Evolutionary conservation across 2,797 vertebrate species (phyloP).

Genomic region (Pelodytes ibericus): DNA sequence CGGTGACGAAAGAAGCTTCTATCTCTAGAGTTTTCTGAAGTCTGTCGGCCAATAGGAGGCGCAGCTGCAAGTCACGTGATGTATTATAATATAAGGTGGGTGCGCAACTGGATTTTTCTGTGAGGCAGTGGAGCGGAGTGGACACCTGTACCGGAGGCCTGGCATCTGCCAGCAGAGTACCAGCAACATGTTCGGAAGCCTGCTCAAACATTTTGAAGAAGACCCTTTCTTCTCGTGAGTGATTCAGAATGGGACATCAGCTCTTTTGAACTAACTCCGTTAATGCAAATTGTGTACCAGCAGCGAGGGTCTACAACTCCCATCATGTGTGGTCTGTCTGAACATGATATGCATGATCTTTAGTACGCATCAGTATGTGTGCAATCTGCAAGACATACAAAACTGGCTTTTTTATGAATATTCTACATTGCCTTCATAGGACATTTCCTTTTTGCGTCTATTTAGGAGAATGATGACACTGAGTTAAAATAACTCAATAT

Average conservation of each 20-base stretch:
- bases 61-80: neutral
- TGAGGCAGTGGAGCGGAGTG: neutral
- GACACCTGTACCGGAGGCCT: neutral
- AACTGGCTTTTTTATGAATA: too few relatives aligned
- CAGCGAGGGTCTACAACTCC: neutral
- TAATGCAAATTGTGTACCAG: neutral
- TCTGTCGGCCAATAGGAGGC: constrained; percentile 1
- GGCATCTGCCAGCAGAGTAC: neutral
- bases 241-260: neutral
- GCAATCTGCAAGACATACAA: too few relatives aligned
- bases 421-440: too few relatives aligned
- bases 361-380: too few relatives aligned
- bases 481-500: too few relatives aligned
- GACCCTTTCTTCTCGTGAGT: constrained; percentile 91
- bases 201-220: constrained; percentile 79
- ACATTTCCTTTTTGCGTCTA: too few relatives aligned
- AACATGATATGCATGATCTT: too few relatives aligned
- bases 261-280: too few relatives aligned
- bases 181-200: constrained; percentile 79
- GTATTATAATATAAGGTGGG: neutral
- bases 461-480: too few relatives aligned
- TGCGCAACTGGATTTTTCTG: neutral
- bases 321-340: neutral
- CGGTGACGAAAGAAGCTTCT: constrained; percentile 29
- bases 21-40: constrained; percentile 22